A percentile compares a stretch with the other conserved stretches of the same genome.
These are phyloP conservation scores for Lagopus leucura DNA, from an alignment of 2,113 vertebrate genomes.

Conservation along the genomic window DNA sequence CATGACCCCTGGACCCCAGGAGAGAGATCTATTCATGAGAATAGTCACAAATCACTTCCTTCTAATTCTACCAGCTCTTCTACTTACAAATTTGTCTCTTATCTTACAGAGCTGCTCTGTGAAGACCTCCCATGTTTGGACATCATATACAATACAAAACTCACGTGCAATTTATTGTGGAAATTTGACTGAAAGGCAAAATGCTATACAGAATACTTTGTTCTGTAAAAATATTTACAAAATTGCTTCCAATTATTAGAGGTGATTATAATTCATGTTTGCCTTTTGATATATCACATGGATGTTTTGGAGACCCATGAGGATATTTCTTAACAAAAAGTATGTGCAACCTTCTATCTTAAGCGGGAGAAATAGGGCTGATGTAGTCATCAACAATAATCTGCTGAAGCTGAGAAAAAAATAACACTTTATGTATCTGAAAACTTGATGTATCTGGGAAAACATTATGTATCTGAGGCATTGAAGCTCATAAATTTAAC, in stretches of 20 bases:
- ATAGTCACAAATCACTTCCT: background rate
- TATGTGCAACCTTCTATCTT: background rate
- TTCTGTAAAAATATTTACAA: background rate
- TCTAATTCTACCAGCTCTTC: background rate
- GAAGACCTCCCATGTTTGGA: background rate
- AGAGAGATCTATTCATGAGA: background rate
- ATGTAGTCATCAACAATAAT: background rate
- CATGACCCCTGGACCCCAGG: background rate
- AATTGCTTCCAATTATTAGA: background rate
- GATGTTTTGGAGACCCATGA: background rate
- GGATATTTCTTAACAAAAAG: background rate
- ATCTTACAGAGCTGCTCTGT: background rate
- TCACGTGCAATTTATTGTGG: background rate
- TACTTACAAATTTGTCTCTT: background rate
- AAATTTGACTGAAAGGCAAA: background rate
- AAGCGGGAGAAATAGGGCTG: background rate
- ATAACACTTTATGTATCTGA: background rate
- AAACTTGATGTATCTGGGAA: too few species aligned
- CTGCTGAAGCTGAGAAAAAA: background rate
- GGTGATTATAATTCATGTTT: background rate
- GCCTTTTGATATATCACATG: background rate
- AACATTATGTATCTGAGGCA: background rate
- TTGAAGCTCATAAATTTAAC: background rate
- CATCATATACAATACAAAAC: background rate
- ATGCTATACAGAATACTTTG: background rate